phyloP scores from a whole-genome alignment of 2,888 invertebrate species.

The Drosophila paranaensis region DNA sequence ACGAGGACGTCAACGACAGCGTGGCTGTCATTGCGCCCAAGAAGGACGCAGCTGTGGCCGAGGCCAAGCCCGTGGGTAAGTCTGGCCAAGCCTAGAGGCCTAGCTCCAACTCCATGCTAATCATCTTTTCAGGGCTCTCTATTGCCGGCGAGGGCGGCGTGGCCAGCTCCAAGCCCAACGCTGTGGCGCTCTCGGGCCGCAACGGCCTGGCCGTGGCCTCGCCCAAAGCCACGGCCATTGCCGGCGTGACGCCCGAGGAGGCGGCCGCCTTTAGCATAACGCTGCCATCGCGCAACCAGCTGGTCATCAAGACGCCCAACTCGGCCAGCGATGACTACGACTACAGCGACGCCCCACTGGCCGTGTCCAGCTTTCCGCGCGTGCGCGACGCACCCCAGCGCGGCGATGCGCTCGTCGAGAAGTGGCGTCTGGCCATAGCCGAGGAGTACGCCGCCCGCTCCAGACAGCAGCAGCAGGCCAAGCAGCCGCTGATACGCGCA shows the following conservation, averaged over 20 bases:
- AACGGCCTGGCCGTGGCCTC: constrained; percentile 89
- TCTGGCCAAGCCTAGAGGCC: neutral
- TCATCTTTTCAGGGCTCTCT: constrained; percentile 86
- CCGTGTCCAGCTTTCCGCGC: constrained; percentile 52
- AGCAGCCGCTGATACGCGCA: constrained; percentile 45
- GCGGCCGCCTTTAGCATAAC: constrained; percentile 83
- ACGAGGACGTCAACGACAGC: constrained; percentile 83
- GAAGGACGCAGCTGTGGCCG: constrained; percentile 88
- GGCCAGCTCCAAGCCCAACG: constrained; percentile 90
- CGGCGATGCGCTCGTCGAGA: constrained; percentile 57
- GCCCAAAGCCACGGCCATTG: constrained; percentile 91
- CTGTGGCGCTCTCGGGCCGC: constrained; percentile 89
- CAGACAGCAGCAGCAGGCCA: constrained; percentile 19
- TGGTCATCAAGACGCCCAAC: constrained; percentile 76
- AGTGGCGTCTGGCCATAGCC: constrained; percentile 78
- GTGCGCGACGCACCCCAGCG: constrained; percentile 57
- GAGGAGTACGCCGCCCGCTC: constrained; percentile 71
- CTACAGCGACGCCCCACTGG: constrained; percentile 55
- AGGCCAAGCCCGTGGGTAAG: constrained; percentile 90
- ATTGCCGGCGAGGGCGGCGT: constrained; percentile 89
- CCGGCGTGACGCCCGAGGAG: constrained; percentile 87
- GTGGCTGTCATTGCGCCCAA: constrained; percentile 86
- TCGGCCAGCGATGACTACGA: constrained; percentile 73
- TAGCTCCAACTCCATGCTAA: neutral
- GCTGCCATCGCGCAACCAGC: constrained; percentile 80